Evolutionary conservation across 2,113 vertebrate species (phyloP), one percentile per base, ranked within the genome.

Genomic region (Entomyzon cyanotis): DNA sequence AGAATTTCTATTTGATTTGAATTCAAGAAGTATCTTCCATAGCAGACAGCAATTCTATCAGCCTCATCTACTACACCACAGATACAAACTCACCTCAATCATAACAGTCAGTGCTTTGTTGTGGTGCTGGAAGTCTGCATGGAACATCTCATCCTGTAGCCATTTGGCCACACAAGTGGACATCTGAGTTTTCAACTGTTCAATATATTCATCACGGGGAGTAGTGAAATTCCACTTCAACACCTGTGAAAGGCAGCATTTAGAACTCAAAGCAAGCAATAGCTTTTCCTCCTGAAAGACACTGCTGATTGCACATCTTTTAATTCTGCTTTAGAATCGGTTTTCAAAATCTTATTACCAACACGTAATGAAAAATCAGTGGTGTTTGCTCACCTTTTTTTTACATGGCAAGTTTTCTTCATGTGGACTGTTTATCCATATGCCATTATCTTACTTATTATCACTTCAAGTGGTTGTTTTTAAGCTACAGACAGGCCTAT

Each of bases 191-290:
- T 99, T 99, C 18, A 99, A 97, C 93, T 99, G 99, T 80, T 99
- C 99, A 86, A 99, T 98, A 41, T 99, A 99, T 63, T 99, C 99
- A 84, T 99, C 99, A 68, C 99, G 98, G 23, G 99, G 99, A 46
- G 98, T 98, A 62, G 98, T 99, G 95, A 99, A 99, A 97, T 99
- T 99, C 99, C 99, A 99, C 88, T 99, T 99, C 39, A 99, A 96
- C 63, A 99, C 98, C 99, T 99, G 87, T 15, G 91, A 89, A 93
- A 93, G n/a, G 22, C 30, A 96, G 52, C n/a, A 55, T 25, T 84
- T 52, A 59, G 50, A 89, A 76, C 10, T 53, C 60, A 67, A 24
- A 88, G 23, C 19, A 84, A 91, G n/a, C 6, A 87, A n/a, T 10
- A 69, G 2, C 7, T 70, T 78, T 37, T 49, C 31, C 23, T 73